A percentile compares a stretch with the other conserved stretches of the same genome.
phyloP scores from a whole-genome alignment of 2,888 invertebrate species.

The Drosophila picticornis region DNA sequence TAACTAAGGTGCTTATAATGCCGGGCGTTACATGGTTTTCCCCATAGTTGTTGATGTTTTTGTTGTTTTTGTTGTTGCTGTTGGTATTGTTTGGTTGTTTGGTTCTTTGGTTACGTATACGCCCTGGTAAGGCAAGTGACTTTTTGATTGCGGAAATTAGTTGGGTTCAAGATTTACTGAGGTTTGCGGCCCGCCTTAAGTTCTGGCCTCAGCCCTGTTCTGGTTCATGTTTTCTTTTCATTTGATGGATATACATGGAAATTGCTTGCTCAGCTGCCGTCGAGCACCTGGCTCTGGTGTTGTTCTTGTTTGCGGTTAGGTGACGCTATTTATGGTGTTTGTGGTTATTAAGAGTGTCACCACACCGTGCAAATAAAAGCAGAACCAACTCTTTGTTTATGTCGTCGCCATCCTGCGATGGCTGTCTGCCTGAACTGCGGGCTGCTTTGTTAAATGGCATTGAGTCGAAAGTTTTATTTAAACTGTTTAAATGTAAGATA shows the following conservation, averaged over 20 bases:
- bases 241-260: constrained; percentile 77
- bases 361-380: constrained; percentile 68
- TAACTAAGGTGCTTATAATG: constrained; percentile 55
- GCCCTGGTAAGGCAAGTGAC: constrained; percentile 68
- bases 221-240: constrained; percentile 60
- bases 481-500: constrained; percentile 25
- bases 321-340: constrained; percentile 69
- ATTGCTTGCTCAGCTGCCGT: constrained; percentile 54
- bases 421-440: constrained; percentile 12
- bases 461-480: constrained; percentile 29
- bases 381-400: constrained; percentile 25
- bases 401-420: background rate
- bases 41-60: constrained; percentile 8
- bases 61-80: constrained; percentile 15
- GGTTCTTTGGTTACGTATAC: constrained; percentile 62
- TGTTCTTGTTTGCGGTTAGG: constrained; percentile 47
- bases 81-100: constrained; percentile 22
- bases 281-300: constrained; percentile 15
- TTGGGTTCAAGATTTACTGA: constrained; percentile 61
- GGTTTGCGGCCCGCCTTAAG: constrained; percentile 11
- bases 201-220: constrained; percentile 8
- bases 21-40: constrained; percentile 27
- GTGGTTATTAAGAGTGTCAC: constrained; percentile 77
- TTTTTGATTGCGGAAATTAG: constrained; percentile 79
- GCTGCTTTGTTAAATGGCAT: constrained; percentile 25